Evolutionary conservation across 2,797 vertebrate species (phyloP), one percentile per base, ranked within the genome.

Genomic region (Fundulus diaphanus): DNA sequence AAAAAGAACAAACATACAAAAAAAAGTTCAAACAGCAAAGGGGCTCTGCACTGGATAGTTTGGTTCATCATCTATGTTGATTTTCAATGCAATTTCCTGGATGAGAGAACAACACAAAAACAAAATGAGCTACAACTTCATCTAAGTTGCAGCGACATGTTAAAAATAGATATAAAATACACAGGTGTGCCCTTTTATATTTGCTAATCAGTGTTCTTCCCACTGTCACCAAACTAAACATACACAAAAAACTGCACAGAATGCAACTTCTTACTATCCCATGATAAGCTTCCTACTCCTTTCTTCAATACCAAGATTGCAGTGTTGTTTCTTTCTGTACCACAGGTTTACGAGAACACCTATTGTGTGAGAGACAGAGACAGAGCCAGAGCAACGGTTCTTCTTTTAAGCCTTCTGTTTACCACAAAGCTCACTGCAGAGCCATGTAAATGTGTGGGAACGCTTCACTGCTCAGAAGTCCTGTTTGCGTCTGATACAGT

Each of bases 361-460:
- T 42, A 24, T 42, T 13, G 52, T n/a, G 35, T n/a, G 20, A 63
- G 11, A 65, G 63, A 48, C 6, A 31, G 49, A 40, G 46, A 18
- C 31, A 49, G 69, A 56, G 57, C 3, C 29, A 46, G 20, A 68
- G n/a, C n/a, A n/a, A n/a, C n/a, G n/a, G 57, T 46, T 72, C 37
- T 88, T 49, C 76, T 84, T 87, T 87, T 67, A 73, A 73, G 71
- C 76, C 72, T 76, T 76, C 67, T 80, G 76, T 88, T 83, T 83
- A 57, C 74, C 79, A 80, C 70, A 2, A 33, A 51, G 71, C 82
- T 76, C 80, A 70, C 78, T 87, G 80, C 72, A 84, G 69, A 86
- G 76, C 59, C 63, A 73, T 35, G 29, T 89, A 88, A 90, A 90
- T 88, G 74, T 81, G 81, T 68, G 78, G 24, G 72, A 79, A 72